Conservation (phyloP, 1,140 invertebrate genomes). For the Nasonia longicornis region DNA sequence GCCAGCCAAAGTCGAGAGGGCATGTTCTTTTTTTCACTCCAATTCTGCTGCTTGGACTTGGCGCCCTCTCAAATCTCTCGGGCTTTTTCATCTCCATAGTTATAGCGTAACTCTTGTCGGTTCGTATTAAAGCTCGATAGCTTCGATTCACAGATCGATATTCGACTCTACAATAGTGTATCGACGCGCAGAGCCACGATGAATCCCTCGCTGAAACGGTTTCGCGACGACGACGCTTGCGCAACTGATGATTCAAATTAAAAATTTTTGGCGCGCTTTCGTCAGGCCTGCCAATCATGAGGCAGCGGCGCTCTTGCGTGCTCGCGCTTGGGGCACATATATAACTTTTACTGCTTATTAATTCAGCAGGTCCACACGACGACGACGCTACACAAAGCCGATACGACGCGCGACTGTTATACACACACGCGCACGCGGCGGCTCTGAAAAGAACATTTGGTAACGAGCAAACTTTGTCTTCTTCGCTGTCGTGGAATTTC, state of each 20-base stretch:
- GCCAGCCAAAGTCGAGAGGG: neutral
- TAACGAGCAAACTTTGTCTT: conserved; percentile 3
- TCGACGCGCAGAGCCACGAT: too few relatives aligned
- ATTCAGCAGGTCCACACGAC: neutral
- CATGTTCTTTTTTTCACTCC: neutral
- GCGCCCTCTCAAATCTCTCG: too few relatives aligned
- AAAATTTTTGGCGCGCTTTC: conserved; percentile 19
- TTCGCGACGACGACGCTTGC: neutral
- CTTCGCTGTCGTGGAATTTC: neutral
- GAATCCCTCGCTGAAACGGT: neutral
- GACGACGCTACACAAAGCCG: neutral
- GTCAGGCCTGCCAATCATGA: conserved; percentile 9
- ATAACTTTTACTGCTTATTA: conserved; percentile 22
- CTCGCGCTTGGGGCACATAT: neutral
- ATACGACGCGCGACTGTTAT: neutral
- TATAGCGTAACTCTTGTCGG: too few relatives aligned
- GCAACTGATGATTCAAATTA: conserved; percentile 21
- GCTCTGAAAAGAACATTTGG: neutral
- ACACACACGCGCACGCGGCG: neutral
- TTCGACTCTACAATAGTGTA: too few relatives aligned
- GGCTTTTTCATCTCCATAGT: too few relatives aligned
- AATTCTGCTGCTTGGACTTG: too few relatives aligned
- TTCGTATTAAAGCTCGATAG: too few relatives aligned
- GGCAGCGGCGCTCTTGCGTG: neutral
- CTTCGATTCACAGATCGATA: too few relatives aligned